Evolutionary conservation across 2,113 vertebrate genomes (phyloP).

Genomic region (Beaufortia kweichowensis): DNA sequence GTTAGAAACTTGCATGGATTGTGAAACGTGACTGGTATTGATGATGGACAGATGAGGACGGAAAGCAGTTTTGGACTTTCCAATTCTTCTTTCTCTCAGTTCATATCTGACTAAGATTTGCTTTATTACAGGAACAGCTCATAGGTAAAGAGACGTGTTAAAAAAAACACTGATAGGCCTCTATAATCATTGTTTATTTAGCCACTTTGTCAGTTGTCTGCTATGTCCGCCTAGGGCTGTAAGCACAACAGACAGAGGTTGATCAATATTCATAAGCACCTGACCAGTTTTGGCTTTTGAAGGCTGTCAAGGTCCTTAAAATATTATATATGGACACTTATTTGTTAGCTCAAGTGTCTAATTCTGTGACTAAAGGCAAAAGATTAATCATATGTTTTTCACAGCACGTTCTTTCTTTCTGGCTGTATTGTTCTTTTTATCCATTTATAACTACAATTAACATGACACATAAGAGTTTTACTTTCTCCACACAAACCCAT

Average conservation of each 20-base stretch:
- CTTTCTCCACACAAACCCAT: background rate
- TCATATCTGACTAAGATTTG: too few relatives aligned
- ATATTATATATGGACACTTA: background rate
- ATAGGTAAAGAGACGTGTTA: background rate
- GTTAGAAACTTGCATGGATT: constrained; percentile 12
- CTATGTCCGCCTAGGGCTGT: background rate
- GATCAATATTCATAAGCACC: background rate
- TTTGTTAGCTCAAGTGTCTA: too few relatives aligned
- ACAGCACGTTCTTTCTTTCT: too few relatives aligned
- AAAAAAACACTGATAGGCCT: background rate
- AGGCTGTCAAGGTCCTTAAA: too few relatives aligned
- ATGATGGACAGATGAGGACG: background rate
- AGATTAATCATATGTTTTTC: too few relatives aligned
- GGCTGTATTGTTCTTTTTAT: too few relatives aligned
- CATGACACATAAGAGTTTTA: background rate
- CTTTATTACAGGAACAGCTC: background rate
- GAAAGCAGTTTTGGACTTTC: background rate
- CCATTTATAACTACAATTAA: background rate
- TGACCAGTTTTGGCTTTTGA: background rate
- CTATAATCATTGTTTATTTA: background rate
- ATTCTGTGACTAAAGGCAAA: background rate
- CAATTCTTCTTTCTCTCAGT: background rate
- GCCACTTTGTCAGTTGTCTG: background rate
- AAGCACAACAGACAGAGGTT: background rate
- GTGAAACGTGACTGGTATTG: background rate